These are phyloP conservation scores for Elaphurus davidianus DNA, from an alignment of 2,113 vertebrate genomes.

Conservation along the genomic window DNA sequence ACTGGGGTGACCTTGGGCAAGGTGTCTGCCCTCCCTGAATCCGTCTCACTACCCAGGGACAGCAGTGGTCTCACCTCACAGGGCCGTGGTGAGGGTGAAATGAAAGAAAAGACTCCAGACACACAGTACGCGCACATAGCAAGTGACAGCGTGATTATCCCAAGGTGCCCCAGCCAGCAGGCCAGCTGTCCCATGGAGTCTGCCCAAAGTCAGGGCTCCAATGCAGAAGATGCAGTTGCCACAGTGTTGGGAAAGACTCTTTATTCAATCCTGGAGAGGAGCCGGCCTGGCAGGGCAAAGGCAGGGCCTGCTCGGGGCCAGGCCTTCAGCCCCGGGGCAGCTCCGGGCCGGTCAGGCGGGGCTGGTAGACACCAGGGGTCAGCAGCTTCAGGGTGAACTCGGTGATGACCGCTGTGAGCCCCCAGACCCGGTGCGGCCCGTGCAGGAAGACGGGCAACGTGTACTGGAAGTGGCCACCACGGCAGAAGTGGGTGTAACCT, in stretches of 20 bases:
- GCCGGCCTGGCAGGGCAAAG: not conserved
- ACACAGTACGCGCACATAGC: not conserved
- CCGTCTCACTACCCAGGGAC: not conserved
- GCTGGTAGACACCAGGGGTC: constrained; percentile 68
- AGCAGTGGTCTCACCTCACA: not conserved
- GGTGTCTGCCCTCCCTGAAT: not conserved
- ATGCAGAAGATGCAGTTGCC: not conserved
- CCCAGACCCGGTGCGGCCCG: constrained; percentile 91
- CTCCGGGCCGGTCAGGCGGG: not conserved
- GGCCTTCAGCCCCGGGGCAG: not conserved
- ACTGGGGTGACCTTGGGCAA: not conserved
- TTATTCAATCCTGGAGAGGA: constrained; percentile 25
- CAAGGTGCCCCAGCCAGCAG: not conserved
- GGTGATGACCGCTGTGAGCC: constrained; percentile 88
- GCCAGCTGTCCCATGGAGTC: not conserved
- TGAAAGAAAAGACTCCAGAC: not conserved
- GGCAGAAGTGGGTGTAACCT: constrained; percentile 92
- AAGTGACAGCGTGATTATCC: no score
- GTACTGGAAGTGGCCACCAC: constrained; percentile 81
- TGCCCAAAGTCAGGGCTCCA: not conserved
- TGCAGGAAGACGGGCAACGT: constrained; percentile 91
- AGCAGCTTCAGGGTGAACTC: constrained; percentile 87
- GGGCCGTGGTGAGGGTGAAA: not conserved
- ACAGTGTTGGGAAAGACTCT: not conserved
- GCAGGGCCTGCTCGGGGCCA: fast-evolving